phyloP scores from a whole-genome alignment of 1,140 invertebrate genomes.

The Holcopasites calliopsidis region DNA sequence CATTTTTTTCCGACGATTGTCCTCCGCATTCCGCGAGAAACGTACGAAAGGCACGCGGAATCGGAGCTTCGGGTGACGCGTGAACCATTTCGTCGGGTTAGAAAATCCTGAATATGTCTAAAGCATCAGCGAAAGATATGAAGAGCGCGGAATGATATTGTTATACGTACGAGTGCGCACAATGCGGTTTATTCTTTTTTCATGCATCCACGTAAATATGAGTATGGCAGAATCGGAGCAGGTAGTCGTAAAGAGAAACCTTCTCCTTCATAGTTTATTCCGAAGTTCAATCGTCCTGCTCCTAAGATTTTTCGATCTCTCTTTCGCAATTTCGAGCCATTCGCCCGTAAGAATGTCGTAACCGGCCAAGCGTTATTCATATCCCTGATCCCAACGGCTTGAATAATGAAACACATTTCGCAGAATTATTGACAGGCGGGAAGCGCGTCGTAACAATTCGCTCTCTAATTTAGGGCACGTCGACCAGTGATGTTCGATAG shows the following conservation, averaged over 20 bases:
- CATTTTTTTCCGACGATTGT: neutral
- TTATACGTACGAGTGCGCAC: neutral
- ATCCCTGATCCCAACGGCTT: neutral
- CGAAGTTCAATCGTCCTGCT: constrained; percentile 14
- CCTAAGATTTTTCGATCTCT: neutral
- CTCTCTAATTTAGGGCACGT: neutral
- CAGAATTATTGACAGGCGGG: neutral
- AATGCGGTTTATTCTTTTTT: neutral
- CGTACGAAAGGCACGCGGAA: neutral
- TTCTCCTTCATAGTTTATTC: constrained; percentile 22
- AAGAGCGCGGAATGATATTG: constrained; percentile 2
- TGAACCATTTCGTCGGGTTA: neutral
- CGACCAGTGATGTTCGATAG: neutral
- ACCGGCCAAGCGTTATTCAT: neutral
- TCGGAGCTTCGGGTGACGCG: neutral
- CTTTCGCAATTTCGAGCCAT: neutral
- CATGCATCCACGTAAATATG: neutral
- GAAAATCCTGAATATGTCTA: neutral
- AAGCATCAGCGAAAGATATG: neutral
- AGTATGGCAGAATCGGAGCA: neutral
- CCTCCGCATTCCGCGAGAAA: neutral
- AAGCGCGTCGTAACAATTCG: neutral
- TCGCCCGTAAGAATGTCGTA: neutral
- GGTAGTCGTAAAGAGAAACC: constrained; percentile 23
- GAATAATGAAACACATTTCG: neutral